Conservation (phyloP, 2,797 vertebrate genomes). For the Chanos chanos region DNA sequence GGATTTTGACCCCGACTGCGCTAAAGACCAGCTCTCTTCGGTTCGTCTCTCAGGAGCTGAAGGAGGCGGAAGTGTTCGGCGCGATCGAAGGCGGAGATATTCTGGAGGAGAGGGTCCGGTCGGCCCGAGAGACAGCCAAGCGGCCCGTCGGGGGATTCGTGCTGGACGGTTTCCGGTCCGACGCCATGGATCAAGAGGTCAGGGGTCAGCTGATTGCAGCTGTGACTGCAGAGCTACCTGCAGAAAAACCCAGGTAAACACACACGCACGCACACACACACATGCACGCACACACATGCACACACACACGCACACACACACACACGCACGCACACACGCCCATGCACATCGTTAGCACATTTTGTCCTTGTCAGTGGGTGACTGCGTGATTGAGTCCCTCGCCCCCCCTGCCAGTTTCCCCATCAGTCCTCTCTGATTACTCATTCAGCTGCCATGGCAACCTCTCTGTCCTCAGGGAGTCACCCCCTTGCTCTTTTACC, state of each 20-base stretch:
- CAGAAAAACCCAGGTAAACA: slow-evolving; percentile 87
- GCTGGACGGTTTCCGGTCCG: slow-evolving; percentile 85
- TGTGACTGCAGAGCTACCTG: slow-evolving; percentile 82
- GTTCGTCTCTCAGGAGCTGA: slow-evolving; percentile 78
- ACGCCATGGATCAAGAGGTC: slow-evolving; percentile 68
- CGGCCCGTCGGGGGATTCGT: slow-evolving; percentile 91
- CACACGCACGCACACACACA: background rate
- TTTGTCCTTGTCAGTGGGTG: slow-evolving; percentile 4
- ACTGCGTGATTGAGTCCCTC: background rate
- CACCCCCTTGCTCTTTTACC: background rate
- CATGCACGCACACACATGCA: background rate
- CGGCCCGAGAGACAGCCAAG: slow-evolving; percentile 90
- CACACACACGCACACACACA: background rate
- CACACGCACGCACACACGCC: background rate
- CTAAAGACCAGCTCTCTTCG: no score
- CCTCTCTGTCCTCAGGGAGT: slow-evolving; percentile 7
- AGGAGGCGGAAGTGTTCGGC: slow-evolving; percentile 80
- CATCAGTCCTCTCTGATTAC: slow-evolving; percentile 25
- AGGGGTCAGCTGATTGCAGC: slow-evolving; percentile 80
- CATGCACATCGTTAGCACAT: background rate
- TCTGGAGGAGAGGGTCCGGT: slow-evolving; percentile 87
- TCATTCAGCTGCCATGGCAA: slow-evolving; percentile 20
- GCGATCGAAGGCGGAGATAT: slow-evolving; percentile 90
- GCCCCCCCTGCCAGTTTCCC: background rate
- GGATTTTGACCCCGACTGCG: no score